Conservation (phyloP, 2,113 vertebrate genomes). For the Cryptomyrus ogoouensis region DNA sequence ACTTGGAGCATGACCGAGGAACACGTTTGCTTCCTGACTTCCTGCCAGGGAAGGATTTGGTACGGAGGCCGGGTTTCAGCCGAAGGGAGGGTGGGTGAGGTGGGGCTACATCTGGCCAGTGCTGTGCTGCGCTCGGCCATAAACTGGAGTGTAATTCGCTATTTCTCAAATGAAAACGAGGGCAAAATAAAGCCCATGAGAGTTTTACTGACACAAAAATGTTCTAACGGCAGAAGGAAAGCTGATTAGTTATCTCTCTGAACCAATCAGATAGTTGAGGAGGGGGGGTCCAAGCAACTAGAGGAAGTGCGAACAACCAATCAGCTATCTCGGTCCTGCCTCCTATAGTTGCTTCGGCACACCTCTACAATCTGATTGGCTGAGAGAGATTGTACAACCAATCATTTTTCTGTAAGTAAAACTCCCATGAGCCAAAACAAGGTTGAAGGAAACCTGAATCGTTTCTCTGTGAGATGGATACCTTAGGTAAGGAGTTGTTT, state of each 20-base stretch:
- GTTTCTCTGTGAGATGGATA: background rate
- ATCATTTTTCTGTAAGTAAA: too few relatives aligned
- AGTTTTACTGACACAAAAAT: too few relatives aligned
- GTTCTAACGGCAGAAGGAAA: too few relatives aligned
- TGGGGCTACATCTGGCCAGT: background rate
- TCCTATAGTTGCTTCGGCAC: too few relatives aligned
- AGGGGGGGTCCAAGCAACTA: too few relatives aligned
- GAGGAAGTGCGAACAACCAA: too few relatives aligned
- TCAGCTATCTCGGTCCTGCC: too few relatives aligned
- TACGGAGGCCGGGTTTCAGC: background rate
- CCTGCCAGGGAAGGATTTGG: constrained; percentile 35
- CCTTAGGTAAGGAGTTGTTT: background rate
- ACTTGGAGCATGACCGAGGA: background rate
- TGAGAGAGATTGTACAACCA: too few relatives aligned
- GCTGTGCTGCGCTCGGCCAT: background rate
- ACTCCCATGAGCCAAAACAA: background rate
- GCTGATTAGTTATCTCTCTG: too few relatives aligned
- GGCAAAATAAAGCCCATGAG: background rate
- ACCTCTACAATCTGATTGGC: too few relatives aligned
- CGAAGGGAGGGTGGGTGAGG: background rate
- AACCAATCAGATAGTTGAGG: too few relatives aligned
- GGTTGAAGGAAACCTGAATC: background rate
- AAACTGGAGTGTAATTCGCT: background rate
- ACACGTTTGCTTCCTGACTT: constrained; percentile 6
- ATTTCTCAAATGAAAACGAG: background rate